These are phyloP conservation scores for Macrochelys suwanniensis DNA, from an alignment of 2,797 vertebrate species.

Conservation along the genomic window DNA sequence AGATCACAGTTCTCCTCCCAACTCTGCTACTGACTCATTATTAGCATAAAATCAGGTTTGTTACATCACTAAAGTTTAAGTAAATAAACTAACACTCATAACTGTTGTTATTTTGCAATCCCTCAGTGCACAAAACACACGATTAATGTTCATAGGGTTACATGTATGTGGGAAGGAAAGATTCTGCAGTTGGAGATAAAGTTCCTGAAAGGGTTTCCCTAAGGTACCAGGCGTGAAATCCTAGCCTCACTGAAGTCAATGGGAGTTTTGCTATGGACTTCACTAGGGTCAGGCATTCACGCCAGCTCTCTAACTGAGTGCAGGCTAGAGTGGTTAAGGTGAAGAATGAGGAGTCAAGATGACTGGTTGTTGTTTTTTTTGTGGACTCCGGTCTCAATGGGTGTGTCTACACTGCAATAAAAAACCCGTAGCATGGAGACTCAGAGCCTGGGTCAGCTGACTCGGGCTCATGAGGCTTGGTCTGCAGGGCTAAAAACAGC, in stretches of 20 bases:
- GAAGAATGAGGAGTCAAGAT: neutral
- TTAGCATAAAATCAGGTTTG: slow-evolving; percentile 74
- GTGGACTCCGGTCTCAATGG: neutral
- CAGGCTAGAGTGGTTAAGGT: neutral
- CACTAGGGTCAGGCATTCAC: neutral
- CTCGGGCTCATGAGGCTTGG: no score
- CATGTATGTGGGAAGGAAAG: slow-evolving; percentile 11
- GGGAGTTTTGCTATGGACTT: neutral
- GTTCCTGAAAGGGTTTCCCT: neutral
- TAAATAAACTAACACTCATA: slow-evolving; percentile 77
- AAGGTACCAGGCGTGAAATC: neutral
- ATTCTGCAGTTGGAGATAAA: neutral
- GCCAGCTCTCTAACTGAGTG: neutral
- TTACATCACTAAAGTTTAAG: slow-evolving; percentile 75
- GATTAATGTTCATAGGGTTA: slow-evolving; percentile 13
- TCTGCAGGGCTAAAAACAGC: neutral
- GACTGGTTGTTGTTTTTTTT: no score
- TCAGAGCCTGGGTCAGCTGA: neutral
- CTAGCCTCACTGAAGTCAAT: neutral
- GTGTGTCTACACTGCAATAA: neutral
- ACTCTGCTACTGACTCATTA: slow-evolving; percentile 66
- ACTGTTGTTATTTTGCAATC: slow-evolving; percentile 72
- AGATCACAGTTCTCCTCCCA: slow-evolving; percentile 68
- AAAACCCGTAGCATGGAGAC: no score
- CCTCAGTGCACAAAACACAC: slow-evolving; percentile 65